These are phyloP conservation scores for Notolepis coatsorum DNA, from an alignment of 2,797 vertebrate species.

Conservation along the genomic window DNA sequence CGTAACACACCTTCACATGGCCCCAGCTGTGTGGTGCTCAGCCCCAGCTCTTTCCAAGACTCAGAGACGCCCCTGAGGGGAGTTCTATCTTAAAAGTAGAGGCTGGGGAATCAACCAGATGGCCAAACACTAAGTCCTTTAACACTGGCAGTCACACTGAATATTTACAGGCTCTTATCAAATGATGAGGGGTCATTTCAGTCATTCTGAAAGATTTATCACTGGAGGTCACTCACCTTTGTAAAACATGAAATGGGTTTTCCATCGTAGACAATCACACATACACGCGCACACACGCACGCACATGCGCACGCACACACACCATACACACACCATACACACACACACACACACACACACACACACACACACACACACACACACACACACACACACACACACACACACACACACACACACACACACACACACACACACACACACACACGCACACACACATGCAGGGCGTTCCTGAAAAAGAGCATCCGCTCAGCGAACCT, in stretches of 20 bases:
- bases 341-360: not conserved
- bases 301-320: too few relatives aligned
- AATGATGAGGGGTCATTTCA: not conserved
- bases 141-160: not conserved
- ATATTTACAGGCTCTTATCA: slow-evolving; percentile 21
- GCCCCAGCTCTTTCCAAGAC: too few relatives aligned
- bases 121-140: slow-evolving; percentile 42
- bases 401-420: not conserved
- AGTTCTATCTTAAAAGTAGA: slow-evolving; percentile 30
- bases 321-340: slow-evolving; percentile 1
- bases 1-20: too few relatives aligned
- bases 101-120: slow-evolving; percentile 36
- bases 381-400: not conserved
- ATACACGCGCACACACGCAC: not conserved
- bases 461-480: too few relatives aligned
- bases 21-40: too few relatives aligned
- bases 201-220: not conserved
- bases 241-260: not conserved
- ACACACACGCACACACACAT: slow-evolving; percentile 4
- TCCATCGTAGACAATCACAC: not conserved
- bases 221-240: not conserved
- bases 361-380: not conserved
- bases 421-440: not conserved
- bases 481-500: too few relatives aligned
- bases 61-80: too few relatives aligned